These are phyloP conservation scores for Malurus elegans DNA, from an alignment of 2,113 vertebrate species.

Conservation along the genomic window DNA sequence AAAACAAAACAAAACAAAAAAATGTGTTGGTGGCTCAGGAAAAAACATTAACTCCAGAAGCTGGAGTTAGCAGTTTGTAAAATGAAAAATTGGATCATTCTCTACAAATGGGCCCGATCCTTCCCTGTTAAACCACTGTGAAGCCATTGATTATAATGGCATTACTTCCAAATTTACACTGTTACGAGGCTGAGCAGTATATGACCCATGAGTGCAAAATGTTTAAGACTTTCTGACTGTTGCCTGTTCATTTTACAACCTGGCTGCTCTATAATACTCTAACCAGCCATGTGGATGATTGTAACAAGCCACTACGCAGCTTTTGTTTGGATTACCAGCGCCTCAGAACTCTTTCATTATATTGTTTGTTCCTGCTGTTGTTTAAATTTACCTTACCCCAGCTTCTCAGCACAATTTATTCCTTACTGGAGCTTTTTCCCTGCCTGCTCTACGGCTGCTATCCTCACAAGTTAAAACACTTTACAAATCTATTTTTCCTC, in stretches of 20 bases:
- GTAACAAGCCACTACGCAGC: neutral
- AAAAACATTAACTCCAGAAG: constrained; percentile 19
- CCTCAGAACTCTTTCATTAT: constrained; percentile 42
- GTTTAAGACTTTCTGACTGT: constrained; percentile 35
- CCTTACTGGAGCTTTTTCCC: neutral
- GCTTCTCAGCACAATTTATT: neutral
- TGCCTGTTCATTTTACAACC: constrained; percentile 39
- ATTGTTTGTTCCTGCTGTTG: constrained; percentile 39
- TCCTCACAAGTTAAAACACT: neutral
- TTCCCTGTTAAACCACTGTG: neutral
- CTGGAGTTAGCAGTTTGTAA: constrained; percentile 12
- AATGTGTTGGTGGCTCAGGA: neutral
- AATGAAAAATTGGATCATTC: constrained; percentile 24
- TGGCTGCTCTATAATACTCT: constrained; percentile 3
- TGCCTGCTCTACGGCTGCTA: neutral
- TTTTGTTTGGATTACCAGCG: constrained; percentile 2
- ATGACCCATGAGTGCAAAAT: constrained; percentile 29
- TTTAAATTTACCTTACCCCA: constrained; percentile 39
- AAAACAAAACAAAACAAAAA: constrained; percentile 6
- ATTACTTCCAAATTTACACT: neutral
- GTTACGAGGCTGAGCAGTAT: neutral
- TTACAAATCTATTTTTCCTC: neutral
- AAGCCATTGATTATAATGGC: constrained; percentile 7
- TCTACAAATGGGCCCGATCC: neutral
- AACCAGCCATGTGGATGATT: constrained; percentile 38